Evolutionary conservation across 2,113 vertebrate species (phyloP).

Genomic region (Sebastes fasciatus): DNA sequence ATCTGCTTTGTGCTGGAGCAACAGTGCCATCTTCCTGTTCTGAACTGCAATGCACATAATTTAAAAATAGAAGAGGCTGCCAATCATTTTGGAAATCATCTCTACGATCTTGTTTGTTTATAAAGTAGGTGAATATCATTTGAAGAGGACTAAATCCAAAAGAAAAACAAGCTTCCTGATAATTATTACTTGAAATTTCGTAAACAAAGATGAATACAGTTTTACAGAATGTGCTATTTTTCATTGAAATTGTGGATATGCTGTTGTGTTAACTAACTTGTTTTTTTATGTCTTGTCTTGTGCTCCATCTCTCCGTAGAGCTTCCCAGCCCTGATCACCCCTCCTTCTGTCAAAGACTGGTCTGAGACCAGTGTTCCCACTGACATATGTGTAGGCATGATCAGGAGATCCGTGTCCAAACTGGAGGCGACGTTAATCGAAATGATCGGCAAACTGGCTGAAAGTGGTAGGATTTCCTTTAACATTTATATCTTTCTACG

Average conservation of each 20-base stretch:
- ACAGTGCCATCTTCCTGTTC: slow-evolving; percentile 2
- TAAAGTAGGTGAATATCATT: neutral
- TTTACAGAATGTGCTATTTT: neutral
- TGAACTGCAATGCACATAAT: neutral
- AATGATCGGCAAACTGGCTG: slow-evolving; percentile 75
- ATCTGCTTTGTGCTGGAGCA: neutral
- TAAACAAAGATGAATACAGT: no score
- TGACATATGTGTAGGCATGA: slow-evolving; percentile 78
- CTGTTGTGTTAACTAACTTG: neutral
- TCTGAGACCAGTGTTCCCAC: slow-evolving; percentile 79
- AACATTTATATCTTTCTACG: neutral
- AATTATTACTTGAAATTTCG: no score
- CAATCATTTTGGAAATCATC: neutral
- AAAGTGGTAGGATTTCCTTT: slow-evolving; percentile 69
- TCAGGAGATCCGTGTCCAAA: slow-evolving; percentile 77
- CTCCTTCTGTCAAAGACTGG: slow-evolving; percentile 83
- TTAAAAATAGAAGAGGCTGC: neutral
- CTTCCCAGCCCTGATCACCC: slow-evolving; percentile 76
- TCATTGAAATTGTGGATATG: neutral
- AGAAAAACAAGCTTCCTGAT: neutral
- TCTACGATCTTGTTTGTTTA: neutral
- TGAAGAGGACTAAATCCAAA: neutral
- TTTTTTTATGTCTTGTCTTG: neutral
- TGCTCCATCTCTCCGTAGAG: slow-evolving; percentile 67
- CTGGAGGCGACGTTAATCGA: slow-evolving; percentile 72